A percentile compares a stretch with the other conserved stretches of the same genome.
These are phyloP conservation scores for Aphaenogaster rudis DNA, from an alignment of 1,140 invertebrate genomes.

Conservation along the genomic window DNA sequence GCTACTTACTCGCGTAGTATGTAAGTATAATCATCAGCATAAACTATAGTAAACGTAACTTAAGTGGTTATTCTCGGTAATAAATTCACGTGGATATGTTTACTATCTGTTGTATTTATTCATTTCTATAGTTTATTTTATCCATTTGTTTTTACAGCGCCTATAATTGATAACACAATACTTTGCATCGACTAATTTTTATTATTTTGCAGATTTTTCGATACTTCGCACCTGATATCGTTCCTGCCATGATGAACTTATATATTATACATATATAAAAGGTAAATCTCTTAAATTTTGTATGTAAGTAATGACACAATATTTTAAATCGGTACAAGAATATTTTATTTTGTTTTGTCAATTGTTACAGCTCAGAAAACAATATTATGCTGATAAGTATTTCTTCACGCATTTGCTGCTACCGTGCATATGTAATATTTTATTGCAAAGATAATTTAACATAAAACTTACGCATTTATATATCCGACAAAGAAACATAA, in stretches of 20 bases:
- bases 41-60: neutral
- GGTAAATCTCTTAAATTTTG: neutral
- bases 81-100: neutral
- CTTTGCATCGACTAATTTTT: neutral
- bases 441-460: neutral
- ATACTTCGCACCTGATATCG: neutral
- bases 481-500: neutral
- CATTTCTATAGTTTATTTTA: neutral
- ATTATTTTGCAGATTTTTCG: constrained; percentile 3
- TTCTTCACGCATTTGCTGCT: neutral
- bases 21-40: constrained; percentile 36
- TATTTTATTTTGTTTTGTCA: neutral
- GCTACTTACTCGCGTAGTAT: constrained; percentile 8
- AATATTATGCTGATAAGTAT: neutral
- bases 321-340: neutral
- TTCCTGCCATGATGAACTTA: neutral
- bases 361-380: neutral
- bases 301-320: neutral
- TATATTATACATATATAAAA: neutral
- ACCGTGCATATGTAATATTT: constrained; percentile 13
- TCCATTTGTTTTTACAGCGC: neutral
- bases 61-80: neutral
- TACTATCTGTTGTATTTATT: neutral
- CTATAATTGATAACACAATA: neutral
- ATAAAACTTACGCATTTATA: neutral